These are phyloP conservation scores for Drosophila ananassae DNA, from an alignment of 1,140 invertebrate genomes.

Conservation along the genomic window DNA sequence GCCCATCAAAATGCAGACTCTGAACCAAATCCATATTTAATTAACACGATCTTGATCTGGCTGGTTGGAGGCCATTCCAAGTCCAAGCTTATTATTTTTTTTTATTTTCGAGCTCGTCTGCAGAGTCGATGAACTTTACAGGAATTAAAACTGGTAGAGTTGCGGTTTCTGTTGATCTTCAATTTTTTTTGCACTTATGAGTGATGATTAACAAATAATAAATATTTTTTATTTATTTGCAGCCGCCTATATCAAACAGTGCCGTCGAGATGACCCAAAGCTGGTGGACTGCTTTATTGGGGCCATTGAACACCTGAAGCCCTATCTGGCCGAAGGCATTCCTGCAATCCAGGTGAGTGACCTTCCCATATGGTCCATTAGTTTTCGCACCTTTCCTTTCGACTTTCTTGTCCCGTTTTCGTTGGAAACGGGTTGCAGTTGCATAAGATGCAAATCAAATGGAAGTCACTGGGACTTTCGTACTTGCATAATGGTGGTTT, in stretches of 20 bases:
- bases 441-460: constrained; percentile 57
- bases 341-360: constrained; percentile 86
- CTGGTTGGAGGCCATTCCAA: constrained; percentile 15
- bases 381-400: constrained; percentile 3
- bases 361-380: constrained; percentile 2
- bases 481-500: constrained; percentile 47
- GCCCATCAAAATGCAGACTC: constrained; percentile 66
- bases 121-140: constrained; percentile 71
- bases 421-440: constrained; percentile 60
- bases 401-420: constrained; percentile 6
- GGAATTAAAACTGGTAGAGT: constrained; percentile 28
- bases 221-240: constrained; percentile 71
- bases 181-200: constrained; percentile 32
- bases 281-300: constrained; percentile 87
- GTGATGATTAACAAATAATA: constrained; percentile 11
- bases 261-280: constrained; percentile 87
- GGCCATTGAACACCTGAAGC: constrained; percentile 87
- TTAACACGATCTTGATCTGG: constrained; percentile 24
- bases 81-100: constrained; percentile 2
- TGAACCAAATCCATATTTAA: constrained; percentile 75
- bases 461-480: constrained; percentile 50
- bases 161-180: constrained; percentile 23
- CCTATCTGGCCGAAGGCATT: constrained; percentile 88
- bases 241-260: constrained; percentile 90
- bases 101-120: constrained; percentile 15